Conservation (phyloP, 30 jellyfish, hydroid and myxozoan species). For the Turritopsis dohrnii region DNA sequence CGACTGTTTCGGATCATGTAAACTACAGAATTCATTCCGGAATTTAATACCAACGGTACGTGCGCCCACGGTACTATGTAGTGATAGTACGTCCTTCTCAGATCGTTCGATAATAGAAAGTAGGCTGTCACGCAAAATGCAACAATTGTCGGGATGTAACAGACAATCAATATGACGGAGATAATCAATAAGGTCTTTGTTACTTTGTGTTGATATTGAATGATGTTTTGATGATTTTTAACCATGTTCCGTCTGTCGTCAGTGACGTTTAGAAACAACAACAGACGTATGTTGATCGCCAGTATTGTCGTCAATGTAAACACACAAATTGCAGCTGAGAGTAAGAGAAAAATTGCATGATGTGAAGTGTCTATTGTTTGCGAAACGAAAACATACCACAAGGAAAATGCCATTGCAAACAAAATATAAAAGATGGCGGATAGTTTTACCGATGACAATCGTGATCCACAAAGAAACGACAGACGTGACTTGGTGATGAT, state of each 20-base stretch:
- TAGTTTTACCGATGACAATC: not conserved
- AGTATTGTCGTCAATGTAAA: not conserved
- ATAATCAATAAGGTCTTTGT: conserved; percentile 5
- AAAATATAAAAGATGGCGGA: not conserved
- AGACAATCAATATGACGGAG: not conserved
- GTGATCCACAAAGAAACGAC: not conserved
- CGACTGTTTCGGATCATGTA: not conserved
- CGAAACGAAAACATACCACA: conserved; percentile 5
- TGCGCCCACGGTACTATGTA: conserved; percentile 17
- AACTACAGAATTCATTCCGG: conserved; percentile 16
- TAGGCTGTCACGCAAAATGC: not conserved
- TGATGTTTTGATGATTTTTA: not conserved
- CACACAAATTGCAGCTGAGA: not conserved
- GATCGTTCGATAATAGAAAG: not conserved
- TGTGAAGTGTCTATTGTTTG: not conserved
- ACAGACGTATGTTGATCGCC: not conserved
- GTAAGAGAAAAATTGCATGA: not conserved
- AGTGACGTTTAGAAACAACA: not conserved
- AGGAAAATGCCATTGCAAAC: not conserved
- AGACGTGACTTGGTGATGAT: not conserved
- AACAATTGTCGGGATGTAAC: conserved; percentile 3
- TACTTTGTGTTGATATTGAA: conserved; percentile 10
- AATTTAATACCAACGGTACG: not conserved
- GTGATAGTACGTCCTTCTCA: not conserved
- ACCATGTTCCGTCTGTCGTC: not conserved